Base-by-base conservation (phyloP, 2,888 invertebrate species). In the Omphaloscelis lunosa region DNA sequence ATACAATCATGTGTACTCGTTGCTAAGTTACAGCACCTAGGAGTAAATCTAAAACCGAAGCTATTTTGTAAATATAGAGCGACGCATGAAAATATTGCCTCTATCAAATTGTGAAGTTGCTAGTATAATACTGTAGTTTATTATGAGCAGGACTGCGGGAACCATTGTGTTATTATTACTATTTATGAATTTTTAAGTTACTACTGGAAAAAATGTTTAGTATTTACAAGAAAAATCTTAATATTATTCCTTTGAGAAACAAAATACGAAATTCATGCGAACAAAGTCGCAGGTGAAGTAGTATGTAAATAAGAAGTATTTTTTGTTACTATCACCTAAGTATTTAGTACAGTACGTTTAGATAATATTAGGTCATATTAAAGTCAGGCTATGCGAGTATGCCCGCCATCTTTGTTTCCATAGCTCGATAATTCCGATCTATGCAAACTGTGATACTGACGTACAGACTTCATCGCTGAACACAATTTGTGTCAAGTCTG, bases 1-100 rank as follows among this genome's bases (percentile, higher is more conserved):
- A 53, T 53, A 53, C n/a, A 29, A 29, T 20, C 29, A 11, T 11
- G 20, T 29, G 29, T 29, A 20, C 20, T 29, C 20, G 29, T 34
- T 34, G 61, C 51, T 51, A n/a, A 34, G n/a, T 45, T n/a, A n/a
- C n/a, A 71, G n/a, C n/a, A 56, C 5, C 29, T 29, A 29, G 12
- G 8, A 56, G 41, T 41, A 39, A 11, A 23, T 41, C 17, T 29
- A 20, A 34, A 71, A 11, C 9, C 34, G 20, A 23, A 45, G 27
- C 58, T 48, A 58, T 34, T 56, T 6, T 73, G 29, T 61, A 41
- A 51, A 61, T 75, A 72, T 29, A 73, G 27, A 51, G 48, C 48
- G 17, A 72, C 11, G 39, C 20, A 34, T 12, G 34, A 53, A 34
- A 53, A 61, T 6, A 20, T 34, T n/a, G n/a, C 1, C n/a, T n/a